Evolutionary conservation across 2,888 invertebrate genomes (phyloP), one percentile per base, ranked within the genome.

Genomic region (Oligia fasciuncula): DNA sequence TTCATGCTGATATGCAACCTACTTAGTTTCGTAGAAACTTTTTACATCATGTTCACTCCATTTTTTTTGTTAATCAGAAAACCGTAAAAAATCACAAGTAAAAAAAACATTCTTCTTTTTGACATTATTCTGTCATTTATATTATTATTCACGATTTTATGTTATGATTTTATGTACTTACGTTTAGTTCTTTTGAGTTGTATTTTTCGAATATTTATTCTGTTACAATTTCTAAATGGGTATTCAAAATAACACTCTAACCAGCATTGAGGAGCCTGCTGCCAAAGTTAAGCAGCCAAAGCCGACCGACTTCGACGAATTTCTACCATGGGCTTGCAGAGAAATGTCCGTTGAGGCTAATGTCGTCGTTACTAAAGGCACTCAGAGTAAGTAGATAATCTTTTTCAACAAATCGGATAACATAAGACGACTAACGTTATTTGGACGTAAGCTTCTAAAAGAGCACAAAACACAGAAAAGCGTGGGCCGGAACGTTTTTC

Each of bases 251-350:
- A 4, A 14, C 0, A 14, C 5, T n/a, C 23, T 17, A 40, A 35
- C 3, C 40, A 11, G 1, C 17, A 3, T 11, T 11, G 23, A n/a
- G 2, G 23, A n/a, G 11, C 9, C 3, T 54, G 54, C 23, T 40
- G 4, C 0, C 9, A 54, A 23, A 17, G 1, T 0, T 13, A 14
- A 35, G 35, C 35, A 35, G 29, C 29, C 57, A 60, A 76, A 76
- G 35, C 76, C 76, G 0, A 76, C 35, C 0, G 60, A 81, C 35
- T 84, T 81, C 13, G 84, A 73, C 72, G 17, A 2, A 46, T 81
- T 84, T 13, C 2, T 81, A 5, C 81, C 81, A 8, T 81, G 84
- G 84, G 84, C 84, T 62, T 73, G 79, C 62, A 69, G 4, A 13
- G 2, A 17, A 54, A 29, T 60, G 1, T 0, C 23, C 1, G 3